Base-by-base conservation (phyloP, 2,797 vertebrate genomes). In the Sebastes matsubarae region DNA sequence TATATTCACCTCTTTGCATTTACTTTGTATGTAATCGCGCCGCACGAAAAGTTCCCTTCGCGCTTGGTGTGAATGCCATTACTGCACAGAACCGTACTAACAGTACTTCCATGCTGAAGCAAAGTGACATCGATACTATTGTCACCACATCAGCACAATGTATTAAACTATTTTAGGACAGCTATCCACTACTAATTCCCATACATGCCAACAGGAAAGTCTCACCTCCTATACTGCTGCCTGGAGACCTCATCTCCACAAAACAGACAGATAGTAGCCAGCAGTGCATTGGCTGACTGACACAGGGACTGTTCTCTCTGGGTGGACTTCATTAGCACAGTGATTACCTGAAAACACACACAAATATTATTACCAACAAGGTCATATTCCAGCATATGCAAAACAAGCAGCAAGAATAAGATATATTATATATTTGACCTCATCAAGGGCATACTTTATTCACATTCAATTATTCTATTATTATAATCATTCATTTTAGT, bases 241-340 rank as follows among this genome's bases (percentile, higher is more conserved):
- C 99, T 96, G 79, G 95, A 97, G 77, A 99, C 93, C 92, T 99
- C 99, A 77, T 99, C 99, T 81, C 98, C 99, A 93, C 96, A 97
- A 80, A 98, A 97, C 69, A 99, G 94, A 70, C 94, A 97, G 10
- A 99, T 50, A 13, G 96, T 97, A n/a, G 96, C 95, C 32, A 99
- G 87, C n/a, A 96, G 88, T 1, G 94, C 78, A 18, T 75, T 72
- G 42, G 74, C 77, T 1, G 91, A 92, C 82, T 92, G 93, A 75
- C 88, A 92, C 2, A 95, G 84, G 42, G 59, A 83, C 29, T 85
- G 90, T 75, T 97, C 96, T 82, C 95, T 94, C 38, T 89, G 87
- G 18, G 91, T 85, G 18, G 96, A 95, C 87, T 96, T 97, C 93
- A 96, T 96, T 2, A 96, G 96, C 85, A 99, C 75, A 65, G 97